These are phyloP conservation scores for Corythoichthys intestinalis DNA, from an alignment of 2,113 vertebrate genomes.

Conservation along the genomic window DNA sequence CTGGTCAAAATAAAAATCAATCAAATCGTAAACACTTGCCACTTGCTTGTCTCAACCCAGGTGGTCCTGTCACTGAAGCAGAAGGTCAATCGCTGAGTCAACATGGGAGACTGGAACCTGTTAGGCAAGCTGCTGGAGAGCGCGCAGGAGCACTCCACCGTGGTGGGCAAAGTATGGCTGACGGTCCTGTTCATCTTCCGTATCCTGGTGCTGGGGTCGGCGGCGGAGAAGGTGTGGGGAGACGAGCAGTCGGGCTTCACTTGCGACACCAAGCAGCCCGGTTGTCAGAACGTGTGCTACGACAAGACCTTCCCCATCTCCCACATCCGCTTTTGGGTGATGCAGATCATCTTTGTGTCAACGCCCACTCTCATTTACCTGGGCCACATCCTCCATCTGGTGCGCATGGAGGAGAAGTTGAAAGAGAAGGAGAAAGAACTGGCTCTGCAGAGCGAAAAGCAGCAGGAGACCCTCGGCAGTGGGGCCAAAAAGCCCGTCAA, in stretches of 20 bases:
- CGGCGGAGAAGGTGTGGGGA: slow-evolving; percentile 84
- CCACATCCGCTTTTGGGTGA: slow-evolving; percentile 88
- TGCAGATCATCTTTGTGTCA: slow-evolving; percentile 90
- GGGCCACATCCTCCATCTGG: slow-evolving; percentile 84
- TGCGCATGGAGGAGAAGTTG: slow-evolving; percentile 80
- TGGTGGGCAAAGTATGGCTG: slow-evolving; percentile 86
- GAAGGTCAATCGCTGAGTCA: slow-evolving; percentile 27
- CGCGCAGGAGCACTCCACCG: slow-evolving; percentile 84
- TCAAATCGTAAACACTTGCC: no score
- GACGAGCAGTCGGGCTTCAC: slow-evolving; percentile 83
- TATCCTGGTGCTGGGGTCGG: slow-evolving; percentile 82
- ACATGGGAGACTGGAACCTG: slow-evolving; percentile 84
- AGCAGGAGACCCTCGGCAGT: slow-evolving; percentile 45
- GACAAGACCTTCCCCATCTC: slow-evolving; percentile 88
- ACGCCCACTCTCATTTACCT: slow-evolving; percentile 85
- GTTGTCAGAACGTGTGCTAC: slow-evolving; percentile 87
- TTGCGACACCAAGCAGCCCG: slow-evolving; percentile 86
- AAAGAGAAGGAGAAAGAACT: slow-evolving; percentile 57
- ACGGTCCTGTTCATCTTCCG: slow-evolving; percentile 84
- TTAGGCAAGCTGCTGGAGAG: slow-evolving; percentile 84
- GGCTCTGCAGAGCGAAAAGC: slow-evolving; percentile 41
- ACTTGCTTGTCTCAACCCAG: slow-evolving; percentile 26
- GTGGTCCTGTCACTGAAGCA: slow-evolving; percentile 31
- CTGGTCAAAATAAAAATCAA: no score
- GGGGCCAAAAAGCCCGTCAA: slow-evolving; percentile 42